A percentile compares a stretch with the other conserved stretches of the same genome.
Evolutionary conservation across 2,113 vertebrate species (phyloP).

Genomic region (Ranitomeya imitator): DNA sequence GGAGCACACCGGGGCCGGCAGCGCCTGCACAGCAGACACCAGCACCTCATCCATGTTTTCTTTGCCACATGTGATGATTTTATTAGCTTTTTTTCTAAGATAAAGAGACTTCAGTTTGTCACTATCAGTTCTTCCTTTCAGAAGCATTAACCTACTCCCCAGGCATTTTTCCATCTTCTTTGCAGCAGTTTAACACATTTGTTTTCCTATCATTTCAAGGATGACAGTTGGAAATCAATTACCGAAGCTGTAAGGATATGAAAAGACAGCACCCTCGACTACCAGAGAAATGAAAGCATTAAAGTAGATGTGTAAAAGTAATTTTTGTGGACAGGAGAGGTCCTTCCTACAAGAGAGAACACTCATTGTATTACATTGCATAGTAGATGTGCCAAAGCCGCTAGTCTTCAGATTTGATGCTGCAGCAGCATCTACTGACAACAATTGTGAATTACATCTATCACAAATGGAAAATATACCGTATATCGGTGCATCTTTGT

Average conservation of each 20-base stretch:
- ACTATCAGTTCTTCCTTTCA: conserved; percentile 54
- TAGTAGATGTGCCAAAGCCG: neutral
- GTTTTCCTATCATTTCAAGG: conserved; percentile 7
- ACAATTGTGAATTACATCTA: neutral
- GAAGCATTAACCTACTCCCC: conserved; percentile 59
- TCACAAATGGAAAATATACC: too few relatives aligned
- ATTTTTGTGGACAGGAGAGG: neutral
- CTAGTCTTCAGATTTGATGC: neutral
- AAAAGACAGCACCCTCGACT: neutral
- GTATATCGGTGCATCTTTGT: too few relatives aligned
- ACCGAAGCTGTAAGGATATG: neutral
- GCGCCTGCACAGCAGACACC: conserved; percentile 46
- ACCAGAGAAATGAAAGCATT: conserved; percentile 8
- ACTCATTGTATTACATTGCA: neutral
- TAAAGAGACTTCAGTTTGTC: conserved; percentile 51
- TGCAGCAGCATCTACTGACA: conserved; percentile 28
- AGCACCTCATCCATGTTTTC: conserved; percentile 54
- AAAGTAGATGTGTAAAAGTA: conserved; percentile 19
- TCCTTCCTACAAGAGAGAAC: neutral
- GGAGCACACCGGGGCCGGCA: conserved; percentile 47
- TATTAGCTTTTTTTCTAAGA: conserved; percentile 58
- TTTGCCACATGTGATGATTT: conserved; percentile 62
- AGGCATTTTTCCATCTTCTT: neutral
- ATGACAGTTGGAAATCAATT: conserved; percentile 11
- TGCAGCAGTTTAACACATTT: conserved; percentile 26